phyloP scores from a whole-genome alignment of 2,888 invertebrate genomes.

The Deilephila porcellus region DNA sequence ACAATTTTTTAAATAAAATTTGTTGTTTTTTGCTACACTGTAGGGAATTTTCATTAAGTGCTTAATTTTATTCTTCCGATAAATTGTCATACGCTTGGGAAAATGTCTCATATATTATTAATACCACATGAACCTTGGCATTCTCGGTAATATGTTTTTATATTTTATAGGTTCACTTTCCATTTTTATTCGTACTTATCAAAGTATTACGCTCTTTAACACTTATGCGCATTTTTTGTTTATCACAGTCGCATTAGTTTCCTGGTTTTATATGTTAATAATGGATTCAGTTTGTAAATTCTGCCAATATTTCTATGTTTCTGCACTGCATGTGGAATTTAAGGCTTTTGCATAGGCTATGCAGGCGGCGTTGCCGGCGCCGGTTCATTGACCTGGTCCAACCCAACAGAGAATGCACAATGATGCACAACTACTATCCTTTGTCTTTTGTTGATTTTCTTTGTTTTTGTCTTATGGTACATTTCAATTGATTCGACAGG shows the following conservation, averaged over 20 bases:
- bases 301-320: not conserved
- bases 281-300: no score
- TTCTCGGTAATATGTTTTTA: conserved; percentile 1
- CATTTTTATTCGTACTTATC: no score
- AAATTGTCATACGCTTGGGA: not conserved
- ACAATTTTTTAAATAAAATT: not conserved
- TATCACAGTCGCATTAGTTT: not conserved
- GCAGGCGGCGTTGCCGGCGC: conserved; percentile 34
- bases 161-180: not conserved
- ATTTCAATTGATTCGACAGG: not conserved
- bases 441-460: conserved; percentile 49
- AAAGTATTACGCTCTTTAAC: no score
- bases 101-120: conserved; percentile 1
- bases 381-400: conserved; percentile 50
- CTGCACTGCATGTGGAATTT: conserved; percentile 29
- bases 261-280: no score
- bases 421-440: conserved; percentile 62
- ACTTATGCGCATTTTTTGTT: not conserved
- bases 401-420: conserved; percentile 67
- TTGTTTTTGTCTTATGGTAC: conserved; percentile 5
- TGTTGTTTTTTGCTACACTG: not conserved
- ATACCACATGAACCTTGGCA: conserved; percentile 1
- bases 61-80: not conserved
- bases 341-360: conserved; percentile 32
- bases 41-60: not conserved